These are phyloP conservation scores for Aspidoscelis tigris DNA, from an alignment of 2,113 vertebrate species.

Conservation along the genomic window DNA sequence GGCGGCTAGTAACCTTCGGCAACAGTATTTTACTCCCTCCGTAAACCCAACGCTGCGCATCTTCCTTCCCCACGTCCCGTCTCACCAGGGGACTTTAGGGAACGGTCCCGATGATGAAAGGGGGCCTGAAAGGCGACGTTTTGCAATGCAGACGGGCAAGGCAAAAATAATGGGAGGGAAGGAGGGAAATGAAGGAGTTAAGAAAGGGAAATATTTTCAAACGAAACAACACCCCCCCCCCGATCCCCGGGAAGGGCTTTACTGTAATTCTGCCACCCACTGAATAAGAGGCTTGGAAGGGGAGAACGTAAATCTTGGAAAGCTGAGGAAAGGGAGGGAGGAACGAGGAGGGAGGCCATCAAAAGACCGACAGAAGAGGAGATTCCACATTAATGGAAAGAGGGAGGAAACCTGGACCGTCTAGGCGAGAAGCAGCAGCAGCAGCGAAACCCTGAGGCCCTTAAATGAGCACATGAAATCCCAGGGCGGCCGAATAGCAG, in stretches of 20 bases:
- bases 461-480: neutral
- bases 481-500: no score
- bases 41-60: neutral
- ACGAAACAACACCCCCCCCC: no score
- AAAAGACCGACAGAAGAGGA: no score
- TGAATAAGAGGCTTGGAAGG: no score
- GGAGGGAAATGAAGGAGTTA: neutral
- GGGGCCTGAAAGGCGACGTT: neutral
- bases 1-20: neutral
- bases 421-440: neutral
- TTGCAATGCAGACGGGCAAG: neutral
- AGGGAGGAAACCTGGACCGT: neutral
- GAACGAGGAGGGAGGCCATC: no score
- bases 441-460: neutral
- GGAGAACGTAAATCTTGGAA: no score
- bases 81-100: neutral
- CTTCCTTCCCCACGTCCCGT: no score
- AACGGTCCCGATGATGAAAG: neutral
- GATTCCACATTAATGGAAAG: no score
- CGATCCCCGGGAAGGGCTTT: no score
- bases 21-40: neutral
- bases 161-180: neutral
- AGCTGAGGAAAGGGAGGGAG: no score
- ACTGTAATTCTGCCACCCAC: no score
- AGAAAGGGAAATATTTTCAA: no score